These are phyloP conservation scores for Magallana angulata DNA, from an alignment of 1,140 invertebrate genomes.

Conservation along the genomic window DNA sequence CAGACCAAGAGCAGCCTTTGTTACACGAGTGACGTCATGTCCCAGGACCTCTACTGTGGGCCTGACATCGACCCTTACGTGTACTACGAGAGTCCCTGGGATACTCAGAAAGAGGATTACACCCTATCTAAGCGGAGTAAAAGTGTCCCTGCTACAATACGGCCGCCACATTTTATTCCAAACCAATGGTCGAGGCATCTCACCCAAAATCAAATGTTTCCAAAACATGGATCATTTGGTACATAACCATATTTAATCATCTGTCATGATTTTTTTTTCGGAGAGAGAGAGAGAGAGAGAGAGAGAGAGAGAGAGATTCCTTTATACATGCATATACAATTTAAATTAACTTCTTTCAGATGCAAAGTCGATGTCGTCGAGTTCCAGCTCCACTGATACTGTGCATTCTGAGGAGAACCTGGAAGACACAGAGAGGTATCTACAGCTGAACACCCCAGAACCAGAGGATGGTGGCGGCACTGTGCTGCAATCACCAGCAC, in stretches of 20 bases:
- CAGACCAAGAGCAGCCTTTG: not conserved
- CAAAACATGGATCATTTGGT: not conserved
- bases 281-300: too few relatives aligned
- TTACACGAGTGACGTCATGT: not conserved
- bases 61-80: not conserved
- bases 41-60: not conserved
- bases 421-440: not conserved
- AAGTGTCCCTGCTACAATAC: conserved; percentile 12
- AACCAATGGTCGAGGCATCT: not conserved
- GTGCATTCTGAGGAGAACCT: not conserved
- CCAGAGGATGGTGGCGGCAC: not conserved
- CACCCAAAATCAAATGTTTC: not conserved
- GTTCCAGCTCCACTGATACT: not conserved
- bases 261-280: too few relatives aligned
- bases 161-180: not conserved
- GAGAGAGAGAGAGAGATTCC: too few relatives aligned
- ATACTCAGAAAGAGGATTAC: not conserved
- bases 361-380: not conserved
- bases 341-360: not conserved
- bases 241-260: not conserved
- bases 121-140: not conserved
- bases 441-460: not conserved
- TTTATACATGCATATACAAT: too few relatives aligned
- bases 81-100: not conserved
- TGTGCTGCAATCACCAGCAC: not conserved